Conservation (phyloP, 1,140 invertebrate species). For the Orussus abietinus region DNA sequence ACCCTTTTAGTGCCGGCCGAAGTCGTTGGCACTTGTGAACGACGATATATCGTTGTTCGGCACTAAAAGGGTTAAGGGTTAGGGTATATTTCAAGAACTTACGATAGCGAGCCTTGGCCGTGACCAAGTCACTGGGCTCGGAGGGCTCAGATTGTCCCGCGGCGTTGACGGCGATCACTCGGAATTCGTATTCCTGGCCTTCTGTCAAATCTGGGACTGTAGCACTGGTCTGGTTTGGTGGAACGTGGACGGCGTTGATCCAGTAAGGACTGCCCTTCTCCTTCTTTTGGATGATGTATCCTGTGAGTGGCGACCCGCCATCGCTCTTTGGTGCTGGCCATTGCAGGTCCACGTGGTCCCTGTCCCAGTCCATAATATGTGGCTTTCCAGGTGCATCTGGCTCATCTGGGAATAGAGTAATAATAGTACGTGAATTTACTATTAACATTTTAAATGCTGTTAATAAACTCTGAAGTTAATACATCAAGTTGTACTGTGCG, state of each 20-base stretch:
- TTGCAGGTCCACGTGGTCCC: constrained; percentile 86
- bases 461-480: not conserved
- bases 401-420: constrained; percentile 71
- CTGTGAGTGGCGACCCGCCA: constrained; percentile 86
- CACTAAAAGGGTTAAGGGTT: too few relatives aligned
- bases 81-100: too few relatives aligned
- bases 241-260: constrained; percentile 85
- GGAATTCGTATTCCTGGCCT: constrained; percentile 95
- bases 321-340: constrained; percentile 84
- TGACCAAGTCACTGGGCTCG: constrained; percentile 85
- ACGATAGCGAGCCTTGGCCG: constrained; percentile 79
- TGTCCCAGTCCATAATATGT: constrained; percentile 83
- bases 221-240: constrained; percentile 70
- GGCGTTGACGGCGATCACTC: constrained; percentile 91
- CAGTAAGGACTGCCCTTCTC: constrained; percentile 88
- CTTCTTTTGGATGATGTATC: constrained; percentile 95
- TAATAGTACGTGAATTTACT: too few relatives aligned
- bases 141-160: constrained; percentile 94
- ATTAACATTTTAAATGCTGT: too few relatives aligned
- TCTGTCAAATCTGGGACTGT: constrained; percentile 85
- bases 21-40: too few relatives aligned
- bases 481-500: not conserved
- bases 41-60: too few relatives aligned
- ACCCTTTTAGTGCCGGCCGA: too few relatives aligned
- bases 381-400: constrained; percentile 89